Percentiles rank a stretch among this genome's conserved stretches.
Evolutionary conservation across 92 coral and sea anemone genomes (phyloP).

Genomic region (Galaxea fascicularis): DNA sequence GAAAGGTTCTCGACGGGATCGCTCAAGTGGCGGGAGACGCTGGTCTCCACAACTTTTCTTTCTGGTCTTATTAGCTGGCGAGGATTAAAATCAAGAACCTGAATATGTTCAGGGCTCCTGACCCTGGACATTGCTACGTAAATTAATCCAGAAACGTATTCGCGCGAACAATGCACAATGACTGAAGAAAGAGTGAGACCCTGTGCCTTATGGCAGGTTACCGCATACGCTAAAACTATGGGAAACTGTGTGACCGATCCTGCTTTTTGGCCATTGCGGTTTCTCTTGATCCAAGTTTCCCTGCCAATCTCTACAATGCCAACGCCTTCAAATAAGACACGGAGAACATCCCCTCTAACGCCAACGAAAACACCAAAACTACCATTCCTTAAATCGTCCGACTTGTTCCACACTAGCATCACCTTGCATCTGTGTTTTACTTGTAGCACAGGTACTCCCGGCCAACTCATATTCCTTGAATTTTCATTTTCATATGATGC

Average conservation of each 20-base stretch:
- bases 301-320: not conserved
- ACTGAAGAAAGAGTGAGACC: not conserved
- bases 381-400: too few species aligned
- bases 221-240: constrained; percentile 22
- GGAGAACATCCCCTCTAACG: not conserved
- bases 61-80: not conserved
- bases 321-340: not conserved
- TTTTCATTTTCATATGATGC: not conserved
- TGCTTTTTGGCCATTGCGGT: constrained; percentile 12
- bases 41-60: not conserved
- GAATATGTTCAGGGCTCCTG: not conserved
- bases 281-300: constrained; percentile 17
- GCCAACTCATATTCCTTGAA: constrained; percentile 21
- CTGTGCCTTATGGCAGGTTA: not conserved
- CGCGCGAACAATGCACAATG: not conserved
- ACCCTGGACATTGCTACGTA: not conserved
- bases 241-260: constrained; percentile 54
- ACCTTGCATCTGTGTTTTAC: not conserved
- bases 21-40: not conserved
- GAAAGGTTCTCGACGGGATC: not conserved
- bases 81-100: not conserved
- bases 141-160: not conserved
- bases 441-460: constrained; percentile 3
- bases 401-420: not conserved
- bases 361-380: not conserved